Evolutionary conservation across 2,888 invertebrate genomes (phyloP).

Genomic region (Palloptera scutellata): DNA sequence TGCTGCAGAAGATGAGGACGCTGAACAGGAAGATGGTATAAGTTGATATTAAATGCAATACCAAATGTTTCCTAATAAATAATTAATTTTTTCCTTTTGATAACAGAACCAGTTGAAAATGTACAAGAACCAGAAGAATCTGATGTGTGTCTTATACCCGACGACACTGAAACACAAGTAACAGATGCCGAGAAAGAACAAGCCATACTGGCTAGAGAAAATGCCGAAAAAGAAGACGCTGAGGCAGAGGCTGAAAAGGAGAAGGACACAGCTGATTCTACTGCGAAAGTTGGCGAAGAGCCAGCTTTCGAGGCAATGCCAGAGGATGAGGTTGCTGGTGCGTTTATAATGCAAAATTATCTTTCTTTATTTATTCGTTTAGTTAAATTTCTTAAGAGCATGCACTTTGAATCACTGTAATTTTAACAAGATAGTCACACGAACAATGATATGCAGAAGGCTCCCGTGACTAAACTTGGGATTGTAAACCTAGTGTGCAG

Average conservation of each 20-base stretch:
- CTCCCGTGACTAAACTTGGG: too few species aligned
- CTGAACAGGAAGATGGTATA: conserved; percentile 52
- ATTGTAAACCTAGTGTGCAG: too few species aligned
- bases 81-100: conserved; percentile 1
- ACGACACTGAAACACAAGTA: conserved; percentile 71
- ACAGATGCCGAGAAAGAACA: conserved; percentile 74
- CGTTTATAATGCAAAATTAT: conserved; percentile 6
- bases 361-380: too few species aligned
- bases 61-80: background rate
- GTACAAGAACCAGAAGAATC: conserved; percentile 69
- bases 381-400: too few species aligned
- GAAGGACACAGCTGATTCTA: conserved; percentile 36
- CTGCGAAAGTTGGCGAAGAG: conserved; percentile 39
- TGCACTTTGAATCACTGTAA: too few species aligned
- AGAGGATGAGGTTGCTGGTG: conserved; percentile 32
- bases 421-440: too few species aligned
- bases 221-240: conserved; percentile 58
- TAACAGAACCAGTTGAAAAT: conserved; percentile 65
- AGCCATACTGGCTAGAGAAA: conserved; percentile 64
- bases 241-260: conserved; percentile 39
- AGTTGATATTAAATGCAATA: background rate
- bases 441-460: too few species aligned
- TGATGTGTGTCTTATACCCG: conserved; percentile 74
- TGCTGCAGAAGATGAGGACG: conserved; percentile 39
- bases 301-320: background rate